These are phyloP conservation scores for Leptinotarsa undecemlineata DNA, from an alignment of 1,140 invertebrate species.

Conservation along the genomic window DNA sequence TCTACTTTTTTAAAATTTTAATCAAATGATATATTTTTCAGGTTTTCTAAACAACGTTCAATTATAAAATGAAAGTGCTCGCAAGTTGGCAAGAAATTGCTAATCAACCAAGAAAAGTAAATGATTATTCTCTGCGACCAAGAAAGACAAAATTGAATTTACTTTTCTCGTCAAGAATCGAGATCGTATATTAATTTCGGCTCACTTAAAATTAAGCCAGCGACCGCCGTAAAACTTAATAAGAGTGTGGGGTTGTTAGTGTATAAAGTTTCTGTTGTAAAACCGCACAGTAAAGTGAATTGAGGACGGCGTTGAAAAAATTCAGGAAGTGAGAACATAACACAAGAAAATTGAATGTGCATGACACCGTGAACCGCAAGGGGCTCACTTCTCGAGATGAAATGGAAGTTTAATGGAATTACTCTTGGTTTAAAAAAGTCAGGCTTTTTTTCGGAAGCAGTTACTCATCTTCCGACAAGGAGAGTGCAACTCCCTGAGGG, in stretches of 20 bases:
- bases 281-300: constrained; percentile 5
- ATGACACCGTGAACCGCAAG: background rate
- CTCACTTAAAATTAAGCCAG: constrained; percentile 4
- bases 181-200: constrained; percentile 3
- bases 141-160: background rate
- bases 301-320: constrained; percentile 1
- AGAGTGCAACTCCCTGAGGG: too few relatives aligned
- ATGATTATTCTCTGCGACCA: background rate
- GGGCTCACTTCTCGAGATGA: background rate
- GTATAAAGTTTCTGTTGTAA: background rate
- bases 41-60: too few relatives aligned
- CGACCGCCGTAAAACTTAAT: constrained; percentile 2
- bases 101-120: background rate
- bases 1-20: too few relatives aligned
- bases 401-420: background rate
- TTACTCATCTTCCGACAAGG: too few relatives aligned
- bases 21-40: too few relatives aligned
- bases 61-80: too few relatives aligned
- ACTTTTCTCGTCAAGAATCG: background rate
- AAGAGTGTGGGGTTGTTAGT: background rate
- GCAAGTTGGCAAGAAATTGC: background rate
- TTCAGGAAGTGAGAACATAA: constrained; percentile 3
- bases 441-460: too few relatives aligned
- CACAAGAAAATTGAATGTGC: constrained; percentile 3
- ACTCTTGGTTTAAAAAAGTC: background rate